A percentile compares a stretch with the other conserved stretches of the same genome.
These are phyloP conservation scores for Sinosuthora webbiana DNA, from an alignment of 2,113 vertebrate species.

Conservation along the genomic window DNA sequence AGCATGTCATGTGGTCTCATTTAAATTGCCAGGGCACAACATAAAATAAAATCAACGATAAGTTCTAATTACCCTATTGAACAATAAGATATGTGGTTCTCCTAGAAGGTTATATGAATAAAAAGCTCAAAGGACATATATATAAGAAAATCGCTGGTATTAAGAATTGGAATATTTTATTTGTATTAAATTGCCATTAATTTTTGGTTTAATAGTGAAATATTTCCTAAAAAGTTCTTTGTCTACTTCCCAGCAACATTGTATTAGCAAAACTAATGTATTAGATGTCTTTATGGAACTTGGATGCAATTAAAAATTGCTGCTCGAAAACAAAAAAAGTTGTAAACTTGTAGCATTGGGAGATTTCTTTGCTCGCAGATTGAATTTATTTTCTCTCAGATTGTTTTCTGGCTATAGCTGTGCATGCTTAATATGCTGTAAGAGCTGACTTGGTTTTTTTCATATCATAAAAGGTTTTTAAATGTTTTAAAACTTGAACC, in stretches of 20 bases:
- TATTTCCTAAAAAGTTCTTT: neutral
- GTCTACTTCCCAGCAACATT: neutral
- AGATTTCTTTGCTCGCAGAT: neutral
- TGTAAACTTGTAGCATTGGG: neutral
- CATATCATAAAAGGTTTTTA: neutral
- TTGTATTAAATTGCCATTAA: neutral
- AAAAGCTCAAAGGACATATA: neutral
- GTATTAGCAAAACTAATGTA: neutral
- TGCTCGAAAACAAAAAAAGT: neutral
- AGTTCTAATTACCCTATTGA: neutral
- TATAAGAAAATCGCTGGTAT: neutral
- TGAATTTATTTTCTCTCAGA: neutral
- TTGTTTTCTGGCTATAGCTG: neutral
- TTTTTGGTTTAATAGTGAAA: neutral
- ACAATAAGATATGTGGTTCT: neutral
- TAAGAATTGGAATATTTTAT: neutral
- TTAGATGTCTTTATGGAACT: neutral
- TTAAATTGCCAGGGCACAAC: neutral
- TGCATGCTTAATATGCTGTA: neutral
- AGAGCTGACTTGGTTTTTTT: neutral
- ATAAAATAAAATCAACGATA: neutral
- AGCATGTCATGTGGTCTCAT: neutral
- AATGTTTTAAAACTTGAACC: neutral
- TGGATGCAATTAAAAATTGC: neutral
- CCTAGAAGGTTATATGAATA: neutral